phyloP scores from a whole-genome alignment of 2,888 invertebrate genomes.

The Eupithecia subfuscata region DNA sequence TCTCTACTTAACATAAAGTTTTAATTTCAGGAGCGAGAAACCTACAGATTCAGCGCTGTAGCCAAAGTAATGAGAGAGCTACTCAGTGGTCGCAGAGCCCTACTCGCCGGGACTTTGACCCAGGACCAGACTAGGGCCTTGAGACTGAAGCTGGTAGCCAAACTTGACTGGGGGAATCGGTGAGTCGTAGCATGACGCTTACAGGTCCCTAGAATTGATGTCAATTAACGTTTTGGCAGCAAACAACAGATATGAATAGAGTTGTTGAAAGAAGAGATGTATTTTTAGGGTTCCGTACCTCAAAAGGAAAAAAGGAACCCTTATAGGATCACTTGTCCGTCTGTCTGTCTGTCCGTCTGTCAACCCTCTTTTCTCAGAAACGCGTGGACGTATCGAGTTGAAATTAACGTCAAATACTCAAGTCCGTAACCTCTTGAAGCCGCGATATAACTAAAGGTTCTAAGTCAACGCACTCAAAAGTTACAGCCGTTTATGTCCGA shows the following conservation, averaged over 20 bases:
- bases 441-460: too few species aligned
- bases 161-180: conserved; percentile 98
- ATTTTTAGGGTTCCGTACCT: too few species aligned
- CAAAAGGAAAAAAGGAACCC: too few species aligned
- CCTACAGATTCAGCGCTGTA: conserved; percentile 92
- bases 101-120: conserved; percentile 94
- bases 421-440: too few species aligned
- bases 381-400: too few species aligned
- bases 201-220: neutral
- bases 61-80: conserved; percentile 96
- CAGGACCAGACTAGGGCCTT: conserved; percentile 95
- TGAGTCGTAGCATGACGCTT: conserved; percentile 78
- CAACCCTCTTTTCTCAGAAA: too few species aligned
- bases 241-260: neutral
- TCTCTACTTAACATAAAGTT: neutral
- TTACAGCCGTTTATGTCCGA: too few species aligned
- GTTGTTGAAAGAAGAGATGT: neutral
- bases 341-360: too few species aligned
- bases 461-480: too few species aligned
- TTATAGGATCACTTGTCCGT: too few species aligned
- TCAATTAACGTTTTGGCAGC: neutral
- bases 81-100: conserved; percentile 92
- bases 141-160: conserved; percentile 93
- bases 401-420: too few species aligned
- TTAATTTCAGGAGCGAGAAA: conserved; percentile 88